Conservation (phyloP, 2,888 invertebrate species). For the Lasioglossum leucozonium region DNA sequence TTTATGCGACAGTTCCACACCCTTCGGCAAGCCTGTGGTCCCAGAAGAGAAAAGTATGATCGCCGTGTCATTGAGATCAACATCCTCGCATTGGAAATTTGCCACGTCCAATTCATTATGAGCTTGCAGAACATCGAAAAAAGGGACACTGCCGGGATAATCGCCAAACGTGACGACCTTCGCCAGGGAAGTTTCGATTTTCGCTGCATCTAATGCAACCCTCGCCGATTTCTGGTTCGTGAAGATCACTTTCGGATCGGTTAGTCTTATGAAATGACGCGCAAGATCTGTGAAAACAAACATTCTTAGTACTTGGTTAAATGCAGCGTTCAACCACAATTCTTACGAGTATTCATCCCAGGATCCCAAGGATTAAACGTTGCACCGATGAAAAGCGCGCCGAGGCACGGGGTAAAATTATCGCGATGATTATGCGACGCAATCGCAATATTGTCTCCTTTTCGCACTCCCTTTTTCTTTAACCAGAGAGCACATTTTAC, state of each 20-base stretch:
- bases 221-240: slow-evolving; percentile 49
- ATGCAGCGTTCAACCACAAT: no score
- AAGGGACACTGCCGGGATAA: slow-evolving; percentile 52
- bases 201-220: slow-evolving; percentile 54
- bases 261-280: slow-evolving; percentile 52
- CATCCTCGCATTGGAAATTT: slow-evolving; percentile 64
- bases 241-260: slow-evolving; percentile 77
- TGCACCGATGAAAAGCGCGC: slow-evolving; percentile 73
- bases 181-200: slow-evolving; percentile 33
- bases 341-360: slow-evolving; percentile 71
- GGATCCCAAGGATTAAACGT: slow-evolving; percentile 77
- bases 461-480: slow-evolving; percentile 69
- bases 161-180: slow-evolving; percentile 72
- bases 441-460: slow-evolving; percentile 72
- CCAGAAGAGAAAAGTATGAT: slow-evolving; percentile 79
- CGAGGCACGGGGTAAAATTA: slow-evolving; percentile 73
- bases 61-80: slow-evolving; percentile 62
- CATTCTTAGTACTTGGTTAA: neutral
- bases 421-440: slow-evolving; percentile 76
- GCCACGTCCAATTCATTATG: slow-evolving; percentile 62
- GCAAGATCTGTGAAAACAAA: slow-evolving; percentile 62
- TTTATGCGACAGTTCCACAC: slow-evolving; percentile 73
- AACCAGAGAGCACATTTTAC: slow-evolving; percentile 79
- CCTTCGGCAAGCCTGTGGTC: slow-evolving; percentile 79
- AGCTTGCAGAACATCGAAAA: slow-evolving; percentile 64